Conservation (phyloP, 2,113 vertebrate species). For the Pangasianodon gigas region DNA sequence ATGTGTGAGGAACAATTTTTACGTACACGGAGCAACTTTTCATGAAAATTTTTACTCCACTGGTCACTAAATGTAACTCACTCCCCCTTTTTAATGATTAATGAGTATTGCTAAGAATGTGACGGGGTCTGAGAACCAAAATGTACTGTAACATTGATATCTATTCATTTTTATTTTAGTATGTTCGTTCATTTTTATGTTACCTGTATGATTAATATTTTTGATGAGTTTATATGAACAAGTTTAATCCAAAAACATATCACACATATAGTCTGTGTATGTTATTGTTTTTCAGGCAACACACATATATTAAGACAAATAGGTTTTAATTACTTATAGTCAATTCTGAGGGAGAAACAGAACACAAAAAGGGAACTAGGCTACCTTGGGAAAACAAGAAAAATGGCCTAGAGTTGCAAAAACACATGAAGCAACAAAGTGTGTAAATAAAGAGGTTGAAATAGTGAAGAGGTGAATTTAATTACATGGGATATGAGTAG, state of each 20-base stretch:
- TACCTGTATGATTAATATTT: background rate
- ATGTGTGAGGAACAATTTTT: background rate
- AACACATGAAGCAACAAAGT: background rate
- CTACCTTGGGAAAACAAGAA: background rate
- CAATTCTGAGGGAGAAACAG: background rate
- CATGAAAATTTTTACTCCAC: background rate
- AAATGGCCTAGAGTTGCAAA: background rate
- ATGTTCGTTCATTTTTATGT: background rate
- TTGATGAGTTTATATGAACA: background rate
- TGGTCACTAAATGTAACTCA: background rate
- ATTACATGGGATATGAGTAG: background rate
- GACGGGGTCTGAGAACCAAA: background rate
- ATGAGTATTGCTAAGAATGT: background rate
- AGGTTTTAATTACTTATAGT: background rate
- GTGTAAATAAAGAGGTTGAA: background rate
- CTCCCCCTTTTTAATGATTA: background rate
- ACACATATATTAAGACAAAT: background rate
- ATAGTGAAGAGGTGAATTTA: background rate
- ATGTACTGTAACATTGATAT: background rate
- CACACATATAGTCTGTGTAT: background rate
- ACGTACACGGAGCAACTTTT: background rate
- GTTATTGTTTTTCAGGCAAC: background rate
- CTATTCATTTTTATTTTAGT: background rate
- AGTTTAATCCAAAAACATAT: background rate
- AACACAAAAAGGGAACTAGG: background rate